These are phyloP conservation scores for Dichetophora obliterata DNA, from an alignment of 2,888 invertebrate species.

Conservation along the genomic window DNA sequence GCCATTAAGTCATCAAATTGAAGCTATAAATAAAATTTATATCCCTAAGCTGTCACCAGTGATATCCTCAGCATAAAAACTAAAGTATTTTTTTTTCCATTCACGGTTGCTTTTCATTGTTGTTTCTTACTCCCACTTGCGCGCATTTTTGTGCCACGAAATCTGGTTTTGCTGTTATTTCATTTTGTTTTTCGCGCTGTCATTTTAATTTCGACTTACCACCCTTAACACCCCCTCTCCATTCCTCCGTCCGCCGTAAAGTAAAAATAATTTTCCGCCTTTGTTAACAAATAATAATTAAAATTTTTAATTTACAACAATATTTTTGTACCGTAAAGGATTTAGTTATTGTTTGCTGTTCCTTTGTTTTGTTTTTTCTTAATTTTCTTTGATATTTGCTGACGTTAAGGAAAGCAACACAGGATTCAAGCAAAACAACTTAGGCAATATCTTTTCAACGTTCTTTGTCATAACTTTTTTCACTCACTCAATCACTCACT, in stretches of 20 bases:
- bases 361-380: constrained; percentile 44
- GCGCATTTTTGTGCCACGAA: not conserved
- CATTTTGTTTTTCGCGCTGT: constrained; percentile 33
- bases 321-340: constrained; percentile 47
- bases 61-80: too few relatives aligned
- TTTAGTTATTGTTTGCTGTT: constrained; percentile 48
- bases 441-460: too few relatives aligned
- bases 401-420: too few relatives aligned
- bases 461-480: too few relatives aligned
- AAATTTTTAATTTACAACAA: constrained; percentile 53
- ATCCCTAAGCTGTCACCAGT: too few relatives aligned
- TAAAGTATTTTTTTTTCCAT: constrained; percentile 27
- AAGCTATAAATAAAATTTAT: too few relatives aligned
- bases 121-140: not conserved
- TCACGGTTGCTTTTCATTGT: not conserved
- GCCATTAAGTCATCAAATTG: too few relatives aligned
- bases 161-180: constrained; percentile 29
- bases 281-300: constrained; percentile 52
- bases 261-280: constrained; percentile 43
- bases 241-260: constrained; percentile 12
- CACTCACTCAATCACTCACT: too few relatives aligned
- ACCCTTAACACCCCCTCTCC: not conserved
- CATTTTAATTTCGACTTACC: constrained; percentile 6
- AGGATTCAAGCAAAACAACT: too few relatives aligned
- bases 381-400: constrained; percentile 12